These are phyloP conservation scores for Rotaria magnacalcarata DNA, from an alignment of 2,888 invertebrate species.

Conservation along the genomic window DNA sequence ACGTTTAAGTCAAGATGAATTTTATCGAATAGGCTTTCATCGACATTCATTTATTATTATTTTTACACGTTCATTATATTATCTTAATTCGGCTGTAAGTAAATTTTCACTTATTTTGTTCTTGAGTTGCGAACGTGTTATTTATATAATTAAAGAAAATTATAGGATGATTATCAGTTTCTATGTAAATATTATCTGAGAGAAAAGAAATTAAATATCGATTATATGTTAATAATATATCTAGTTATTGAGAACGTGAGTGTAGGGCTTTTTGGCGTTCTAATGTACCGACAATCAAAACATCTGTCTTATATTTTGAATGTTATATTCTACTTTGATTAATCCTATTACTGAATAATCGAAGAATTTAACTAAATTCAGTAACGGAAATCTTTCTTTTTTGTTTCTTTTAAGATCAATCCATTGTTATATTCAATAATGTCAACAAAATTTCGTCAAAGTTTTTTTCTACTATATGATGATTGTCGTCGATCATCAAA, in stretches of 20 bases:
- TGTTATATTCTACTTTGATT: too few species aligned
- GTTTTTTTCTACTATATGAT: not conserved
- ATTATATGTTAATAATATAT: too few species aligned
- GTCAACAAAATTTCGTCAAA: constrained; percentile 36
- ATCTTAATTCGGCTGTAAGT: constrained; percentile 26
- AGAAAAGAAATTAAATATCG: too few species aligned
- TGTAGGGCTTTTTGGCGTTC: too few species aligned
- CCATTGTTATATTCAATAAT: not conserved
- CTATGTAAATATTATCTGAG: not conserved
- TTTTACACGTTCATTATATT: not conserved
- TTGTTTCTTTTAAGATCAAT: not conserved
- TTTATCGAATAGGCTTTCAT: not conserved
- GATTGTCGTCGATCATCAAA: not conserved
- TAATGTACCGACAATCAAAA: too few species aligned
- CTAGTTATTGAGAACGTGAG: too few species aligned
- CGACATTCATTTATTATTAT: not conserved
- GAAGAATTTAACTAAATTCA: too few species aligned
- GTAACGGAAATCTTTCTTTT: too few species aligned
- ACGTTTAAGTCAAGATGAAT: not conserved
- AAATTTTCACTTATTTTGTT: not conserved
- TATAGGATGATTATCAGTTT: not conserved
- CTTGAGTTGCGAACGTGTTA: not conserved
- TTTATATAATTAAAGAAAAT: not conserved
- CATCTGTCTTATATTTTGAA: too few species aligned
- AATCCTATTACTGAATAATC: too few species aligned